Conservation (phyloP, 2,888 invertebrate genomes). For the Pollenia amentaria region DNA sequence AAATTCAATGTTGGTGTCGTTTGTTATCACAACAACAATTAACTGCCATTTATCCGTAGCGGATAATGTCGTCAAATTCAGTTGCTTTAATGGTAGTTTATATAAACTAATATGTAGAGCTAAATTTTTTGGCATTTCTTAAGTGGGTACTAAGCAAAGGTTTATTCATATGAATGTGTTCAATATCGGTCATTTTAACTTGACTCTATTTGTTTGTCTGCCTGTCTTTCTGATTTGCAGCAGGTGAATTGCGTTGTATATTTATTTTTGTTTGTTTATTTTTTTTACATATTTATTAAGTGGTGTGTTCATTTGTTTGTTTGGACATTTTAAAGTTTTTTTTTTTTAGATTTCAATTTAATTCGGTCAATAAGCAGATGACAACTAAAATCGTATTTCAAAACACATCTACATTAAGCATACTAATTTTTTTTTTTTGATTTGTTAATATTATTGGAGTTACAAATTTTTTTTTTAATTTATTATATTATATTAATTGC, state of each 20-base stretch:
- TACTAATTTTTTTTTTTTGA: constrained; percentile 14
- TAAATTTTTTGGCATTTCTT: constrained; percentile 9
- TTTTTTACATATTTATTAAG: constrained; percentile 39
- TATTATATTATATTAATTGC: no score
- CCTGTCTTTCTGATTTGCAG: constrained; percentile 15
- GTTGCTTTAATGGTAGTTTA: constrained; percentile 11
- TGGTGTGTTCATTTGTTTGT: background rate
- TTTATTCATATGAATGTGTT: background rate
- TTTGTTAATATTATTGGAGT: constrained; percentile 37
- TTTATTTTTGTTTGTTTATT: constrained; percentile 10
- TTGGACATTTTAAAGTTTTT: constrained; percentile 41
- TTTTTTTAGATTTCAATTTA: constrained; percentile 33
- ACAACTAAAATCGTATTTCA: background rate
- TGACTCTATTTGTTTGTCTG: constrained; percentile 3
- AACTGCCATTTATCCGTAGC: constrained; percentile 52
- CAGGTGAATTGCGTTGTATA: constrained; percentile 48
- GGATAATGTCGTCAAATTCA: constrained; percentile 61
- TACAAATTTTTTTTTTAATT: background rate
- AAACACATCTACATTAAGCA: constrained; percentile 16
- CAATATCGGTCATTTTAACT: constrained; percentile 35
- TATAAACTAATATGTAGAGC: background rate
- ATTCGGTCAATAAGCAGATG: constrained; percentile 64
- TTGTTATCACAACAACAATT: constrained; percentile 56
- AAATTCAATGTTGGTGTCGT: constrained; percentile 55
- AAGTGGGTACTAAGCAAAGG: background rate